These are phyloP conservation scores for Pentamera pediparva DNA, from an alignment of 53 echinoderm and acorn worm species.

Conservation along the genomic window DNA sequence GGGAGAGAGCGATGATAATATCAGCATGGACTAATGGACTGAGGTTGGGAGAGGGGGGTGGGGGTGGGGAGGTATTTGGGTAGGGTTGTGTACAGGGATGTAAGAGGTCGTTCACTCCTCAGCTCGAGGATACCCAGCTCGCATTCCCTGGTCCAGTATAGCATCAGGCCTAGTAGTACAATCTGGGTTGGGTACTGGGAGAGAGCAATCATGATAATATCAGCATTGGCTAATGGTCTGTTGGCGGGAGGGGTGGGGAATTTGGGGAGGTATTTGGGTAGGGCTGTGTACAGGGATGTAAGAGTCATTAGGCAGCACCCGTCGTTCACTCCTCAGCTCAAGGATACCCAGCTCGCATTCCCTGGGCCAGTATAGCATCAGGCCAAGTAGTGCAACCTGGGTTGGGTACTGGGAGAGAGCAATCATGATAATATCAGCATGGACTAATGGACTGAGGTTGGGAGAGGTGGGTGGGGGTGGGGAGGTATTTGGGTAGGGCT, in stretches of 20 bases:
- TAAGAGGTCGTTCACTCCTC: constrained; percentile 46
- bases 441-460: too few relatives aligned
- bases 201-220: too few relatives aligned
- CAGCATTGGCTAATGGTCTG: too few relatives aligned
- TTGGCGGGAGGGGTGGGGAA: too few relatives aligned
- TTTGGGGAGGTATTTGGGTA: too few relatives aligned
- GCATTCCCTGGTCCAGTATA: constrained; percentile 97
- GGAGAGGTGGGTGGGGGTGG: too few relatives aligned
- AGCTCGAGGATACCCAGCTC: constrained; percentile 91
- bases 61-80: too few relatives aligned
- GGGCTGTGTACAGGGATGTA: not conserved
- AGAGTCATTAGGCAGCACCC: constrained; percentile 75
- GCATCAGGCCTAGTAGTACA: constrained; percentile 67
- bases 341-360: constrained; percentile 86
- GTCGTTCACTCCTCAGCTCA: constrained; percentile 81
- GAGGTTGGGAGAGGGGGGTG: too few relatives aligned
- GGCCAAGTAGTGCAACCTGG: constrained; percentile 78
- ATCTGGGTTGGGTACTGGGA: constrained; percentile 92
- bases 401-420: constrained; percentile 96
- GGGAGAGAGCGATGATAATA: too few relatives aligned
- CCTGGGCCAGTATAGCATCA: constrained; percentile 84
- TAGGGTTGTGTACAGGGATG: not conserved
- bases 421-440: too few relatives aligned
- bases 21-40: too few relatives aligned
- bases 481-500: too few relatives aligned